Evolutionary conservation across 2,797 vertebrate genomes (phyloP), one percentile per base, ranked within the genome.

Genomic region (Hoplostethus mediterraneus): DNA sequence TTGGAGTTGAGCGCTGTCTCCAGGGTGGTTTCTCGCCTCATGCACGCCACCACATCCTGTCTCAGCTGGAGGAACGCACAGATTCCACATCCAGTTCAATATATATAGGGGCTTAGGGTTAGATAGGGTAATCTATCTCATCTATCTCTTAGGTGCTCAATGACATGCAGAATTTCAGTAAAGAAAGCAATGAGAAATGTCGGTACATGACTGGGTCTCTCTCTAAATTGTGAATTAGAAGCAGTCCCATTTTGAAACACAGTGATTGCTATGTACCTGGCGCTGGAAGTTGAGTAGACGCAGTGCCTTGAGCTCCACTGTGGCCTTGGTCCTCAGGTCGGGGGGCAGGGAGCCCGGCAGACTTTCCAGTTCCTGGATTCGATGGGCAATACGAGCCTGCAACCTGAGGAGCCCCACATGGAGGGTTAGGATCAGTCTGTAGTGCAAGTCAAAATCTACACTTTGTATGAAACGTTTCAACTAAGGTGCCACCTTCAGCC

Each of bases 1-100:
- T 99, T 99, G 0, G 98, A 98, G 92, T 99, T 99, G 59, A 99
- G 94, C 0, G 98, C 97, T 0, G 98, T 99, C 92, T 99, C 98
- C 66, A 99, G 90, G 0, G 97, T 99, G 0, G 98, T 99, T 87
- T 99, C 98, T 44, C 97, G 93, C 12, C 98, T 96, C 98, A 99
- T 99, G 31, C 98, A 99, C 0, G 97, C 97, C 82, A 99, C 98
- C 9, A 99, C 98, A 7, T 99, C 98, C 90, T 98, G 98, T 75
- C 98, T 94, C 83, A 99, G 90, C 98, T 99, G 80, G 17, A 71
- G 31, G 64, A 2, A 33, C 1, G 5, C 14, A 52, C 0, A 47
- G 16, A 16, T 31, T 45, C 71, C 36, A 56, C 45, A 53, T 72
- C 13, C 71, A 61, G 3, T 73, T 33, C 47, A n/a, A 48, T 16